These are phyloP conservation scores for Tanypteryx hageni DNA, from an alignment of 2,888 invertebrate genomes.

Conservation along the genomic window DNA sequence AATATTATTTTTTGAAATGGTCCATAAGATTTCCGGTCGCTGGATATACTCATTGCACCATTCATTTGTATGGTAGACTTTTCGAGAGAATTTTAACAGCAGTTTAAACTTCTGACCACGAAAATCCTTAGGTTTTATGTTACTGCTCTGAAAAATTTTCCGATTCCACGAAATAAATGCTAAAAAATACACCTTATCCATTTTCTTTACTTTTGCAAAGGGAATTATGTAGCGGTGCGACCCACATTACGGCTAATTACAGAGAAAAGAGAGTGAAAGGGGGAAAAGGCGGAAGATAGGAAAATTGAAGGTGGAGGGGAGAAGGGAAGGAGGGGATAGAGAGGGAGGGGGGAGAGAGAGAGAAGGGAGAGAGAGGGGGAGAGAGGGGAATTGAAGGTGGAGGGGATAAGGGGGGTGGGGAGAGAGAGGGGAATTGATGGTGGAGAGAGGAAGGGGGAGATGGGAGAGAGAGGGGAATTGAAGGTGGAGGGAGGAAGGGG, in stretches of 20 bases:
- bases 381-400: too few species aligned
- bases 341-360: too few species aligned
- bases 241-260: conserved; percentile 18
- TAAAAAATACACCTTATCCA: not conserved
- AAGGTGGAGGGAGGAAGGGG: not conserved
- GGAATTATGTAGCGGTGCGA: not conserved
- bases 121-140: not conserved
- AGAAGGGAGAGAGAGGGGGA: too few species aligned
- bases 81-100: not conserved
- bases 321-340: too few species aligned
- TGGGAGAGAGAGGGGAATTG: too few species aligned
- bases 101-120: not conserved
- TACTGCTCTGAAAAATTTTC: not conserved
- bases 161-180: not conserved
- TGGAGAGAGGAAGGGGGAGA: too few species aligned
- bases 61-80: not conserved
- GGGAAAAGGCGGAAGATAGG: too few species aligned
- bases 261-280: too few species aligned
- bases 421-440: not conserved
- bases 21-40: not conserved
- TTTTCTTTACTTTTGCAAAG: not conserved
- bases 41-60: not conserved
- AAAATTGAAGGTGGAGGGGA: too few species aligned
- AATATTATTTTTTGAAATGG: too few species aligned
- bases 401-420: not conserved